A percentile compares a stretch with the other conserved stretches of the same genome.
Evolutionary conservation across 2,888 invertebrate genomes (phyloP).

Genomic region (Sycophila texana): DNA sequence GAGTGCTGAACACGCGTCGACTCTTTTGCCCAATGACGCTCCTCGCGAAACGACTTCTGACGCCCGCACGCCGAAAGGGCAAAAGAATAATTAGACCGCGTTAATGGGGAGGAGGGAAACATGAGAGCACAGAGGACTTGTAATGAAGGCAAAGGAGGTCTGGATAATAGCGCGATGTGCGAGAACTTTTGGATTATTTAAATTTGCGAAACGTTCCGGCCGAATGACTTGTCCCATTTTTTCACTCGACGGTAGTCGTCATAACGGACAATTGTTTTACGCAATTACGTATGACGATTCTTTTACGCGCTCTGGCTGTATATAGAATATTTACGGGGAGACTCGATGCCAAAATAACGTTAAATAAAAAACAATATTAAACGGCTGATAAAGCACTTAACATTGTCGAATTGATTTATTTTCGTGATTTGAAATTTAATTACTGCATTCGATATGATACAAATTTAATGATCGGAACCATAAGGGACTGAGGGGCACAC

Average conservation of each 20-base stretch:
- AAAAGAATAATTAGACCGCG: conserved; percentile 3
- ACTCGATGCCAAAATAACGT: too few species aligned
- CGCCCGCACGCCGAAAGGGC: background rate
- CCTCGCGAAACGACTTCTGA: background rate
- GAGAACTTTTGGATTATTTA: background rate
- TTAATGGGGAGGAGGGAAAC: background rate
- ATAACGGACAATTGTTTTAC: background rate
- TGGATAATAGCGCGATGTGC: background rate
- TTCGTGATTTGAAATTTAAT: too few species aligned
- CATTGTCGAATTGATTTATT: too few species aligned
- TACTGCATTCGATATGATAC: too few species aligned
- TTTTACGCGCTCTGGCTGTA: too few species aligned
- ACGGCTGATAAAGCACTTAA: too few species aligned
- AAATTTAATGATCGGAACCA: too few species aligned
- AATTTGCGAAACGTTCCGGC: background rate
- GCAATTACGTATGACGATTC: too few species aligned
- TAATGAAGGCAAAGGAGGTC: too few species aligned
- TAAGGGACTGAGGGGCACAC: too few species aligned
- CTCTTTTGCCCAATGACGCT: background rate
- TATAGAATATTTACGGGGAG: too few species aligned
- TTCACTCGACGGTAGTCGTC: background rate
- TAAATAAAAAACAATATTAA: too few species aligned
- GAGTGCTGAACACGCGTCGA: background rate
- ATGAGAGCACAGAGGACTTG: background rate
- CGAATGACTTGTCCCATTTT: background rate